A percentile compares a stretch with the other conserved stretches of the same genome.
Evolutionary conservation across 2,113 vertebrate species (phyloP).

Genomic region (Menura novaehollandiae): DNA sequence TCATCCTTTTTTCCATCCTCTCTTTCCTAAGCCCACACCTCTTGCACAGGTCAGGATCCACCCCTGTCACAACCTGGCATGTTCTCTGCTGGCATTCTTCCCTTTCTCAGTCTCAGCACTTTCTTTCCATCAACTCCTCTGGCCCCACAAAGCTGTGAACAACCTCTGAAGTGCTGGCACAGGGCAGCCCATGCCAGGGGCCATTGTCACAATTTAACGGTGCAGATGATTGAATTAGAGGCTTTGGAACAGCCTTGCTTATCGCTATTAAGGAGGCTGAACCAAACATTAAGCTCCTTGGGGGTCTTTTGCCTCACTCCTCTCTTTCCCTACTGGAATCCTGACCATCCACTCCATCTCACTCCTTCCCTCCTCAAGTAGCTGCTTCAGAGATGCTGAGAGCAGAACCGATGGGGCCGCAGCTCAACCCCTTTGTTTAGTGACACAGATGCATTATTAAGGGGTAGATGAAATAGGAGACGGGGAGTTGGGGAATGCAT

Average conservation of each 20-base stretch:
- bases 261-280: background rate
- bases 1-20: background rate
- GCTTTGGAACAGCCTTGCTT: background rate
- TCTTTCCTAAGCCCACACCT: background rate
- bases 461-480: background rate
- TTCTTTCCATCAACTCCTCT: background rate
- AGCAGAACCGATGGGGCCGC: background rate
- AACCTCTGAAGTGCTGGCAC: background rate
- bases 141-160: background rate
- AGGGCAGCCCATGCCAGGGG: background rate
- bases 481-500: background rate
- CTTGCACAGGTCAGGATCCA: rapidly evolving
- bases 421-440: background rate
- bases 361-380: background rate
- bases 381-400: background rate
- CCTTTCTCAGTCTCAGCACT: background rate
- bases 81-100: background rate
- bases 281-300: background rate
- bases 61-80: background rate
- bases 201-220: background rate
- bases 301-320: background rate
- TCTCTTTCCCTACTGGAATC: background rate
- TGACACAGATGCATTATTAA: background rate
- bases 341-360: background rate
- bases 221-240: background rate